phyloP scores from a whole-genome alignment of 2,797 vertebrate genomes.

The Echeneis naucrates region DNA sequence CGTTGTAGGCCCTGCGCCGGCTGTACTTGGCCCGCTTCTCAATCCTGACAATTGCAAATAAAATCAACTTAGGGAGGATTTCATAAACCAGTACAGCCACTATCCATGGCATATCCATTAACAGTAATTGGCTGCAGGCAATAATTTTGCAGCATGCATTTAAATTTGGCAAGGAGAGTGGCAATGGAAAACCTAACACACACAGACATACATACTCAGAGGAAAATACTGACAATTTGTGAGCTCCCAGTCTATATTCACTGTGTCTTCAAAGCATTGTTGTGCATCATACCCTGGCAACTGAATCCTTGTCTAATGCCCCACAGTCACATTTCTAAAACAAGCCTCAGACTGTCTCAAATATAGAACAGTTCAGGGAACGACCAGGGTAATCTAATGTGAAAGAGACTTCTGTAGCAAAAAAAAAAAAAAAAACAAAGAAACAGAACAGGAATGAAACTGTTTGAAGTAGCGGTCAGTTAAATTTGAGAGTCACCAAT shows the following conservation, averaged over 20 bases:
- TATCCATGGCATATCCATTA: conserved; percentile 56
- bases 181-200: conserved; percentile 53
- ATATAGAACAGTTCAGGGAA: conserved; percentile 51
- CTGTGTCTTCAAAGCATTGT: conserved; percentile 75
- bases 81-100: conserved; percentile 29
- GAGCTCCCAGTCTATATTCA: conserved; percentile 62
- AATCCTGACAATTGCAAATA: conserved; percentile 85
- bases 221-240: conserved; percentile 69
- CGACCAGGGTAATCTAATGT: conserved; percentile 39
- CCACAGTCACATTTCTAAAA: conserved; percentile 76
- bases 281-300: conserved; percentile 79
- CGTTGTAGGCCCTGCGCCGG: conserved; percentile 93
- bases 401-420: conserved; percentile 19
- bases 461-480: neutral
- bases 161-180: conserved; percentile 61
- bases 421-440: conserved; percentile 12
- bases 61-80: conserved; percentile 50
- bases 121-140: conserved; percentile 60
- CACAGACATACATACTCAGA: conserved; percentile 12
- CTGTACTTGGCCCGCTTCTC: conserved; percentile 96
- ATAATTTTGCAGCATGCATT: conserved; percentile 45
- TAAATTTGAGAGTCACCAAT: neutral
- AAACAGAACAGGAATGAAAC: neutral
- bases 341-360: conserved; percentile 51
- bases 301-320: conserved; percentile 76